A percentile compares a stretch with the other conserved stretches of the same genome.
Evolutionary conservation across 2,888 invertebrate genomes (phyloP).

Genomic region (Lymantria monacha): DNA sequence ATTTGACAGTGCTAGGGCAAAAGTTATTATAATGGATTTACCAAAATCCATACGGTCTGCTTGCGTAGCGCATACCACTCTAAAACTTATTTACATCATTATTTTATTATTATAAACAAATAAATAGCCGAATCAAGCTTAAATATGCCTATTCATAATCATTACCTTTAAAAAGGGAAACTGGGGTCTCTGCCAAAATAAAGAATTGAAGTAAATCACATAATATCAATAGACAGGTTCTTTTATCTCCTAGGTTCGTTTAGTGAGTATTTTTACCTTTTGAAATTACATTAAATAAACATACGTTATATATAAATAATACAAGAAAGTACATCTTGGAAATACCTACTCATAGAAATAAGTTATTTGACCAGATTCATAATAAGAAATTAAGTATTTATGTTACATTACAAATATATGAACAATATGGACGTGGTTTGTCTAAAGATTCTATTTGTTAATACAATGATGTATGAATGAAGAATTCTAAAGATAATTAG

Average conservation of each 20-base stretch:
- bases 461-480: no score
- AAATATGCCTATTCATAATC: slow-evolving; percentile 57
- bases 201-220: slow-evolving; percentile 46
- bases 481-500: no score
- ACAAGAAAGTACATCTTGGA: no score
- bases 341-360: no score
- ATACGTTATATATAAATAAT: no score
- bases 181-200: slow-evolving; percentile 79
- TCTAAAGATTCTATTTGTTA: no score
- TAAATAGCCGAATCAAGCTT: slow-evolving; percentile 66
- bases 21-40: slow-evolving; percentile 57
- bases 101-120: slow-evolving; percentile 26
- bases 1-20: slow-evolving; percentile 56
- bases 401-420: no score
- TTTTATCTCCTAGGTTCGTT: no score
- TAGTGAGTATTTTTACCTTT: not conserved
- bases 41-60: slow-evolving; percentile 56
- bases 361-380: no score
- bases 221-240: slow-evolving; percentile 5
- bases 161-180: slow-evolving; percentile 80
- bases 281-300: no score
- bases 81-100: slow-evolving; percentile 47
- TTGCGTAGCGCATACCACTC: slow-evolving; percentile 61
- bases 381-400: no score
- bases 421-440: no score